Evolutionary conservation across 2,888 invertebrate species (phyloP).

Genomic region (Polydesmus complanatus): DNA sequence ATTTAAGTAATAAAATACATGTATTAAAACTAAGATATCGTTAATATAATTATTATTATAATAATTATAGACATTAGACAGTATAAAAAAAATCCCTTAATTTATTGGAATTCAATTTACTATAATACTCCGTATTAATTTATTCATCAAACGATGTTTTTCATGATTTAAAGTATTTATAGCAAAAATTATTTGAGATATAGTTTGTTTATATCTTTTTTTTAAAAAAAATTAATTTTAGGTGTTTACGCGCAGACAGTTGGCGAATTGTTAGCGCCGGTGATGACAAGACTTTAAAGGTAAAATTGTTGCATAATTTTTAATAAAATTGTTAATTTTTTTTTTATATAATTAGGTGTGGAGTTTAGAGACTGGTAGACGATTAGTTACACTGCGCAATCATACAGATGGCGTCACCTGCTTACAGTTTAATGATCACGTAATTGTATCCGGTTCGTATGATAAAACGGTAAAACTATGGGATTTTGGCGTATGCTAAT

Average conservation of each 20-base stretch:
- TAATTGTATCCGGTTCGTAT: conserved; percentile 40
- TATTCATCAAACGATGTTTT: too few species aligned
- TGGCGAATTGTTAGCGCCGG: conserved; percentile 41
- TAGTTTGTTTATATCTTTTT: too few species aligned
- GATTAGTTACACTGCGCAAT: conserved; percentile 37
- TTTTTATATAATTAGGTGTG: conserved; percentile 31
- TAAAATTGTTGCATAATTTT: conserved; percentile 20
- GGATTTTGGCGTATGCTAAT: conserved; percentile 35
- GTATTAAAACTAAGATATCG: too few species aligned
- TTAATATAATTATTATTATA: too few species aligned
- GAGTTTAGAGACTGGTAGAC: conserved; percentile 36
- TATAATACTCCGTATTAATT: too few species aligned
- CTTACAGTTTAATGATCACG: conserved; percentile 39
- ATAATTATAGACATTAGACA: too few species aligned
- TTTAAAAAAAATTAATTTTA: conserved; percentile 19
- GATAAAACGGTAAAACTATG: conserved; percentile 41
- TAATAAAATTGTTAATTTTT: conserved; percentile 3
- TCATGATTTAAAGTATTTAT: too few species aligned
- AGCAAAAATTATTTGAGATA: too few species aligned
- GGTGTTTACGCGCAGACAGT: conserved; percentile 38
- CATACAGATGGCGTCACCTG: conserved; percentile 42
- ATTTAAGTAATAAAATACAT: too few species aligned
- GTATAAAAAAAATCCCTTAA: too few species aligned
- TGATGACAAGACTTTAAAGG: conserved; percentile 40
- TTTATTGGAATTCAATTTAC: too few species aligned